Base-by-base conservation (phyloP, 2,113 vertebrate genomes). In the Epinephelus moara region DNA sequence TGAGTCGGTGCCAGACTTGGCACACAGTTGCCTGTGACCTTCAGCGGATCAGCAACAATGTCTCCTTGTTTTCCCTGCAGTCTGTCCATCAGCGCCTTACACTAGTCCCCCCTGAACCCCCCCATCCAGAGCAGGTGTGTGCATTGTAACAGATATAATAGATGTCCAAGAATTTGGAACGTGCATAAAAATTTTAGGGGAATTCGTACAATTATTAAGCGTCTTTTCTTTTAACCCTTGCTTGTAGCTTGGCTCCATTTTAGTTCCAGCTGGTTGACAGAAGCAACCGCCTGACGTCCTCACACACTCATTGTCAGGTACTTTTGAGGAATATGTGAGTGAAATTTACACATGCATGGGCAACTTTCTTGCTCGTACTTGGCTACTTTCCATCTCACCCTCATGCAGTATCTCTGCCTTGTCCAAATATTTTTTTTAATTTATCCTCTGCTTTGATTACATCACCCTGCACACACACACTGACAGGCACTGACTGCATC, bases 21-120 rank as follows among this genome's bases (percentile, higher is more conserved):
- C 95, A 90, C 91, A 47, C 89, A 77, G 62, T 73, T 82, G 86
- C 84, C 69, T 69, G 81, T 94, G 95, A 96, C 95, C 95, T 96
- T 96, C 95, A 94, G 79, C 18, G 63, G 88, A 94, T 94, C 86
- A 91, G 93, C 91, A 95, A 96, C 95, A 96, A 95, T 95, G 93
- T 95, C 94, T 94, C 92, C 95, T 94, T 95, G 93, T 96, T 93
- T 95, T 93, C 92, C 89, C 87, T 87, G 91, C 91, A 62, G 92
- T 92, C 89, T 90, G 91, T 95, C 94, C 90, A 88, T 95, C 94
- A 91, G 91, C 89, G 75, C 91, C 88, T 89, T 78, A 87, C 88
- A 89, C 91, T 64, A 59, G 80, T 33, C 83, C 70, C 83, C 42
- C 84, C 23, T 14, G 42, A 45, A 19, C 14, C 37, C 84, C 66